Evolutionary conservation across 23 tunicate species (phyloP).

Genomic region (Oikopleura vanhoeffeni): DNA sequence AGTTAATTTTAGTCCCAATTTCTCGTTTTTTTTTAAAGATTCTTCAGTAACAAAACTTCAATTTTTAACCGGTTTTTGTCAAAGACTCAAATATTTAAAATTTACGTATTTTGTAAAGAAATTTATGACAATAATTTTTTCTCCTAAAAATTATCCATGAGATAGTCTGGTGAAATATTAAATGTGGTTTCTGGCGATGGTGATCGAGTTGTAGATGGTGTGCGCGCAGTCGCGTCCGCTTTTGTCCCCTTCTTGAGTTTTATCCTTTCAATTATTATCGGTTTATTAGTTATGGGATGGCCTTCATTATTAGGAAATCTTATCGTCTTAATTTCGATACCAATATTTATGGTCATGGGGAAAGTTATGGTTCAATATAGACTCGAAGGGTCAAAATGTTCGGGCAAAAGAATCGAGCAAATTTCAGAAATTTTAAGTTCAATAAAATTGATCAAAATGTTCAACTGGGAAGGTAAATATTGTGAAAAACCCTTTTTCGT

Average conservation of each 20-base stretch:
- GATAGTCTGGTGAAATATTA: slow-evolving; percentile 38
- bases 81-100: no score
- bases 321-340: slow-evolving; percentile 22
- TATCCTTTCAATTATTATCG: slow-evolving; percentile 30
- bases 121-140: no score
- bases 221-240: slow-evolving; percentile 24
- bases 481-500: no score
- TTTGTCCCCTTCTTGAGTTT: slow-evolving; percentile 15
- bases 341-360: slow-evolving; percentile 21
- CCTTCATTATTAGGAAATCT: slow-evolving; percentile 35
- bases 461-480: slow-evolving; percentile 61
- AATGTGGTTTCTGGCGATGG: slow-evolving; percentile 70
- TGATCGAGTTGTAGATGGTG: slow-evolving; percentile 19
- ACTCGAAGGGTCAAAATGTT: neutral
- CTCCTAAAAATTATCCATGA: no score
- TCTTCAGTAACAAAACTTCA: no score
- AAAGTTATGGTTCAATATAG: slow-evolving; percentile 22
- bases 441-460: slow-evolving; percentile 66
- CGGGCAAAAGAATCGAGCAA: slow-evolving; percentile 21
- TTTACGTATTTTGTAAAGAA: no score
- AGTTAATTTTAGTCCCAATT: no score
- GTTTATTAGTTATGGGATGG: slow-evolving; percentile 37
- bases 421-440: slow-evolving; percentile 42
- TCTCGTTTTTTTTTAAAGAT: no score
- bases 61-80: no score